A percentile compares a stretch with the other conserved stretches of the same genome.
phyloP scores from a whole-genome alignment of 2,888 invertebrate species.

The Macaria notata region DNA sequence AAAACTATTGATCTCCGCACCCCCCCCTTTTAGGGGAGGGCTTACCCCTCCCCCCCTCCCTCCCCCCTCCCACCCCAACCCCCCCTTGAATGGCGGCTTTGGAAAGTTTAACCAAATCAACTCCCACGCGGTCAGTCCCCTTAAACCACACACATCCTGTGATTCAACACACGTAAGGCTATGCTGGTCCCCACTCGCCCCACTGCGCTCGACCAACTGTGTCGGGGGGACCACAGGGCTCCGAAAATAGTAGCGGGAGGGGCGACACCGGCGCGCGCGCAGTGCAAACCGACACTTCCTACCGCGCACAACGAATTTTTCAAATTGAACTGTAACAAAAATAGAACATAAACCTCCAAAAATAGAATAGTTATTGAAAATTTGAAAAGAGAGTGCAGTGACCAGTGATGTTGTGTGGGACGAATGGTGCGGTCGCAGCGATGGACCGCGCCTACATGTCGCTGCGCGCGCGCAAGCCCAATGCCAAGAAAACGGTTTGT shows the following conservation, averaged over 20 bases:
- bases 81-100: too few relatives aligned
- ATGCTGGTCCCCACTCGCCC: constrained; percentile 3
- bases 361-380: neutral
- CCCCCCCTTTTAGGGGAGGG: too few relatives aligned
- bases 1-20: too few relatives aligned
- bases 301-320: constrained; percentile 20
- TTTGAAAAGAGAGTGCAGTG: constrained; percentile 19
- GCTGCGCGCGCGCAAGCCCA: constrained; percentile 75
- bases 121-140: constrained; percentile 3
- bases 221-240: constrained; percentile 51
- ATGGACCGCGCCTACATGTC: constrained; percentile 81
- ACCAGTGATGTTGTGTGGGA: constrained; percentile 68
- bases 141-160: constrained; percentile 26
- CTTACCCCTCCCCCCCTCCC: too few relatives aligned
- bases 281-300: constrained; percentile 50
- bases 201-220: constrained; percentile 29
- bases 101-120: too few relatives aligned
- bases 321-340: constrained; percentile 2
- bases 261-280: constrained; percentile 46
- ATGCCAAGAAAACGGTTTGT: constrained; percentile 64
- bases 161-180: constrained; percentile 16
- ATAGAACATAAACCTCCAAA: constrained; percentile 6
- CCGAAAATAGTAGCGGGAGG: constrained; percentile 64
- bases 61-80: too few relatives aligned
- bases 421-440: constrained; percentile 69